These are phyloP conservation scores for Euclidia mi DNA, from an alignment of 2,888 invertebrate genomes.

Conservation along the genomic window DNA sequence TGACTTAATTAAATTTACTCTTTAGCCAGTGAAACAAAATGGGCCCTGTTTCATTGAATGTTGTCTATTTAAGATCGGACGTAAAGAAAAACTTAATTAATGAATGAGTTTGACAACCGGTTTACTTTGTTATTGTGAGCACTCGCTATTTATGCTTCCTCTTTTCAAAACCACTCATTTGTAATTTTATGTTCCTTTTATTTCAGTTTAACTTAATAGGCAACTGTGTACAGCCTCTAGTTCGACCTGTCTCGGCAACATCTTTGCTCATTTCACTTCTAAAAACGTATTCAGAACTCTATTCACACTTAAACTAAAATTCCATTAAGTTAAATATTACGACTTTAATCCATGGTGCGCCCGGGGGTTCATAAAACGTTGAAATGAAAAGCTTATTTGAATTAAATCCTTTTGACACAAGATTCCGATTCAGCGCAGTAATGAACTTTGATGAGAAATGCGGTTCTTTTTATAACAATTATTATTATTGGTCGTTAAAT, in stretches of 20 bases:
- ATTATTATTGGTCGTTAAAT: constrained; percentile 50
- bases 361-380: constrained; percentile 53
- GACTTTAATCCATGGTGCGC: constrained; percentile 56
- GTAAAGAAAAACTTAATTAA: constrained; percentile 67
- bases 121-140: constrained; percentile 41
- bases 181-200: constrained; percentile 14
- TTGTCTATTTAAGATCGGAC: constrained; percentile 64
- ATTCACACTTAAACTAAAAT: constrained; percentile 57
- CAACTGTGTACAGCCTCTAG: not conserved
- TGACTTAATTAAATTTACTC: constrained; percentile 84
- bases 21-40: constrained; percentile 73
- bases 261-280: constrained; percentile 49
- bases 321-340: constrained; percentile 57
- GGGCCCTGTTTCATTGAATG: constrained; percentile 67
- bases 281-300: constrained; percentile 38
- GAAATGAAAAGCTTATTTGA: constrained; percentile 70
- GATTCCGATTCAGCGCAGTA: constrained; percentile 58
- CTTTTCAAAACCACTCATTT: constrained; percentile 23
- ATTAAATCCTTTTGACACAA: constrained; percentile 71
- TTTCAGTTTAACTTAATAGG: not conserved
- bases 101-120: constrained; percentile 59
- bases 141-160: constrained; percentile 28
- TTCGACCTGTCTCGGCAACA: constrained; percentile 35
- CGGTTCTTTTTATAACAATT: constrained; percentile 49
- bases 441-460: constrained; percentile 62